Evolutionary conservation across 2,888 invertebrate genomes (phyloP).

Genomic region (Galerucella pusilla): DNA sequence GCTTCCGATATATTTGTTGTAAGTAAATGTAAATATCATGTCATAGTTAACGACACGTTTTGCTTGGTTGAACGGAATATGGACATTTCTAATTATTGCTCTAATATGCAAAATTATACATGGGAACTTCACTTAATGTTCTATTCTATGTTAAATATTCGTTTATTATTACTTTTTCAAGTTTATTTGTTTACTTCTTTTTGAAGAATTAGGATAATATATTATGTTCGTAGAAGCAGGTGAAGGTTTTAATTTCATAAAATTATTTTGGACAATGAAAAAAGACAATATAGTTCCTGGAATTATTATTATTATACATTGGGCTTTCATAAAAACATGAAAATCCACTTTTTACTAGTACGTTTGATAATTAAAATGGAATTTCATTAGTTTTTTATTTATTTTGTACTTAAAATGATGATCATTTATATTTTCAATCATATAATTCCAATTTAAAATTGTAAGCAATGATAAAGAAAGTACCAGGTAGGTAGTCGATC

Average conservation of each 20-base stretch:
- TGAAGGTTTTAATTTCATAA: constrained; percentile 11
- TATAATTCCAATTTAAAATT: too few relatives aligned
- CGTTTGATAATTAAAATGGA: too few relatives aligned
- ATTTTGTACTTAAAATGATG: too few relatives aligned
- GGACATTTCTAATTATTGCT: constrained; percentile 41
- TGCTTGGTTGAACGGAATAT: constrained; percentile 38
- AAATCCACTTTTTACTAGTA: not conserved
- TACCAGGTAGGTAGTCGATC: too few relatives aligned
- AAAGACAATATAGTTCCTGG: not conserved
- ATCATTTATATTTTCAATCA: too few relatives aligned
- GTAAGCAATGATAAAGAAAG: too few relatives aligned
- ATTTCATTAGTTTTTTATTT: too few relatives aligned
- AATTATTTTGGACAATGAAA: constrained; percentile 9
- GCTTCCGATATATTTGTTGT: constrained; percentile 38
- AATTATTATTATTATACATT: not conserved
- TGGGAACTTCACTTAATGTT: constrained; percentile 38
- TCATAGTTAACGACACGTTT: constrained; percentile 36
- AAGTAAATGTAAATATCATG: constrained; percentile 43
- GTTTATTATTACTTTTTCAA: constrained; percentile 30
- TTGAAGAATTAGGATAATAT: constrained; percentile 14
- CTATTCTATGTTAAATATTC: constrained; percentile 34
- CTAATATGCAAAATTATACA: constrained; percentile 42
- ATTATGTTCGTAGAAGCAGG: not conserved
- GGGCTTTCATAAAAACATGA: not conserved
- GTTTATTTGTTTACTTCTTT: constrained; percentile 12